Base-by-base conservation (phyloP, 2,888 invertebrate species). In the Aleiodes testaceus region DNA sequence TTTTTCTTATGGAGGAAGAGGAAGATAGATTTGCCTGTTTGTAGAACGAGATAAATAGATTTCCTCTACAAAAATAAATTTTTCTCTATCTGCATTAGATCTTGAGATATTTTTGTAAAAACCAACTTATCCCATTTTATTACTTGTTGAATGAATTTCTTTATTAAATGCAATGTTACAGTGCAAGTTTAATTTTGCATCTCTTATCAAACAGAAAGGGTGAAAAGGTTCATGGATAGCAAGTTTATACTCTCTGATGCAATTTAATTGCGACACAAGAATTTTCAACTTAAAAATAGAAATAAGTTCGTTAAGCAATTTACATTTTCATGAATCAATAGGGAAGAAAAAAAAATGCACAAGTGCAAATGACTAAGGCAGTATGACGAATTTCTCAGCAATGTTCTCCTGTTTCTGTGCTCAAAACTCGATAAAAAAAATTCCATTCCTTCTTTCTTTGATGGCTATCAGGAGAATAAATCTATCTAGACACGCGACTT, bases 181-280 rank as follows among this genome's bases (percentile, higher is more conserved):
- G 14, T 30, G 4, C 18, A 14, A 22, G 45, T 45, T 63, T 22
- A 20, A 18, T 42, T 18, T 6, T 20, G 22, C 16, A 9, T 16
- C 12, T 30, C 9, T 64, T 49, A 36, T 42, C 14, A 26, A 14
- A 52, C 61, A 44, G 44, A 26, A 68, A 72, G 67, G 53, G 63
- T 72, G 64, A 67, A 55, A 72, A 72, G 72, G 64, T 55, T 72
- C 61, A 59, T 61, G 44, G 61, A 71, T 71, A 71, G 61, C 44
- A 44, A 49, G 20, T 59, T 36, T 36, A 9, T 36, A 36, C 11
- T 6, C 36, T 66, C 61, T 66, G 67, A 72, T 72, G 63, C 52
- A 67, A 72, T 47, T 52, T 14, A 55, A 64, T 53, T 53, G 59
- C 42, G 59, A 42, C 36, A 42, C 20, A 26, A 20, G 18, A 55